Evolutionary conservation across 2,888 invertebrate genomes (phyloP), one percentile per base, ranked within the genome.

Genomic region (Lasioglossum morio): DNA sequence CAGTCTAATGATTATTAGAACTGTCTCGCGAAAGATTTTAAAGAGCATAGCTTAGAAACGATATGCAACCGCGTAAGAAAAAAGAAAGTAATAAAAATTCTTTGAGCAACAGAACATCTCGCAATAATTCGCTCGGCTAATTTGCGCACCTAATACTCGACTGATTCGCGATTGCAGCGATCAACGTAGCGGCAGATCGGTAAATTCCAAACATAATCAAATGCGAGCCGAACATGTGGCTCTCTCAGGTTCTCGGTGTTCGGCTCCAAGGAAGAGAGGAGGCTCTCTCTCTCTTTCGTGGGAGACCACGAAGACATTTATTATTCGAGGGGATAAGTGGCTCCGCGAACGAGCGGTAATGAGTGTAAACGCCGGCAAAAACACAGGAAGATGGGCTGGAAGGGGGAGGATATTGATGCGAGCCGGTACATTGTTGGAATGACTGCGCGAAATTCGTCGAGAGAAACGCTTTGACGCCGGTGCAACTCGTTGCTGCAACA

Each of bases 341-440:
- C 78, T 78, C 19, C 66, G 79, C 19, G 43, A 72, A 37, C 73
- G 73, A 40, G 78, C 74, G 66, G 70, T 80, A 85, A 85, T 85
- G 81, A 85, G 85, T 70, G 80, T 85, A 85, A 85, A 85, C 80
- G 85, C 77, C 73, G 63, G 74, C 70, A 80, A 85, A 85, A 85
- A 85, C 85, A 77, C 46, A 81, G 80, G 70, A 81, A 74, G 85
- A 80, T 16, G 23, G 60, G 19, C 34, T 30, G 40, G 70, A 27
- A 27, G 30, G 48, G 46, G 48, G 48, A 37, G 66, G 70, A 80
- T 85, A 85, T 84, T 73, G 85, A 85, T 80, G 85, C 79, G 43
- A 81, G 76, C 60, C 37, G 69, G 77, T 73, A 74, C 85, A 85
- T 85, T 85, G 85, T 77, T 74, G 77, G 81, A 74, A 85, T 85